These are phyloP conservation scores for Dermochelys coriacea DNA, from an alignment of 2,797 vertebrate species.

Conservation along the genomic window DNA sequence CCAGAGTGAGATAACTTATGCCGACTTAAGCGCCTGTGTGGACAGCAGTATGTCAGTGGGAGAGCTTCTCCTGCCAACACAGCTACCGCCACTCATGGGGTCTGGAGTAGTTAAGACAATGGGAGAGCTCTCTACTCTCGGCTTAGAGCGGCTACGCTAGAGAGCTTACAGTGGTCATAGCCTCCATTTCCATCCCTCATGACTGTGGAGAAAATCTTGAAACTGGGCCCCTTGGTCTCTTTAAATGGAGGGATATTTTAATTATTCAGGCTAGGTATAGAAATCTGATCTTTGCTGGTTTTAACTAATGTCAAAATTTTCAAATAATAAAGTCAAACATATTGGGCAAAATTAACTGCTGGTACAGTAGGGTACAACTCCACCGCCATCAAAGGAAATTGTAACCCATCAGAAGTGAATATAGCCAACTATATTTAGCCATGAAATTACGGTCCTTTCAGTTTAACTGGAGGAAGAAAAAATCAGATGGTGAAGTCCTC, in stretches of 20 bases:
- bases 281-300: neutral
- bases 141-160: too few species aligned
- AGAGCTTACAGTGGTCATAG: too few species aligned
- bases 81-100: rapidly evolving
- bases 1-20: too few species aligned
- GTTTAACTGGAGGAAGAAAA: neutral
- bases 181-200: too few species aligned
- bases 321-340: neutral
- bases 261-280: too few species aligned
- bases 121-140: too few species aligned
- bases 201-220: too few species aligned
- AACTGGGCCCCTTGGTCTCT: neutral
- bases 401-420: neutral
- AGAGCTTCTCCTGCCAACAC: too few species aligned
- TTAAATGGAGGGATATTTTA: neutral
- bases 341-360: neutral
- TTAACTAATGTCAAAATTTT: neutral
- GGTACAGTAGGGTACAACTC: neutral
- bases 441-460: neutral
- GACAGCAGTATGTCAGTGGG: too few species aligned
- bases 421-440: neutral
- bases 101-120: too few species aligned
- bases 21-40: too few species aligned
- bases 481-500: neutral
- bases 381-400: neutral